These are phyloP conservation scores for Anhinga anhinga DNA, from an alignment of 2,113 vertebrate species.

Conservation along the genomic window DNA sequence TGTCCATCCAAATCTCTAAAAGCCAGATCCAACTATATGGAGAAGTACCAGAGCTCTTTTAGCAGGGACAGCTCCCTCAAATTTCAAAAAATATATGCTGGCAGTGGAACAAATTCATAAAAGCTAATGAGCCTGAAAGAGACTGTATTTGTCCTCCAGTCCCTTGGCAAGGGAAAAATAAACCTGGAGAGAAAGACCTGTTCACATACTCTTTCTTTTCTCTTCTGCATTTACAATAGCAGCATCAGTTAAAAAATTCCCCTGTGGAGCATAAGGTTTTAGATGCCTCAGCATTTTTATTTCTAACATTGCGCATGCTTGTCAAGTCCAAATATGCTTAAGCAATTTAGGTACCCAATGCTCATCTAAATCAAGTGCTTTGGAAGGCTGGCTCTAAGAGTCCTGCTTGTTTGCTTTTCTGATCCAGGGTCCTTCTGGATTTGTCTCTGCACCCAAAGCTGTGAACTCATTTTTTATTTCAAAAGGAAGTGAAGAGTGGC, in stretches of 20 bases:
- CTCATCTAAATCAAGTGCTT: background rate
- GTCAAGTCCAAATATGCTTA: background rate
- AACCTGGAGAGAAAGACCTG: constrained; percentile 39
- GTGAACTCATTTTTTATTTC: background rate
- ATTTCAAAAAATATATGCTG: constrained; percentile 6
- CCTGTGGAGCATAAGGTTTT: constrained; percentile 26
- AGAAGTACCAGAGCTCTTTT: background rate
- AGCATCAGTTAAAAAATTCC: constrained; percentile 3
- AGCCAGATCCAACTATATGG: background rate
- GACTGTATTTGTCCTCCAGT: constrained; percentile 52
- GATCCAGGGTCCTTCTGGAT: background rate
- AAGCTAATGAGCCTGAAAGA: constrained; percentile 57
- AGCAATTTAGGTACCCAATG: background rate
- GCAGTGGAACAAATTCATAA: constrained; percentile 50
- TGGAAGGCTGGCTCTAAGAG: background rate
- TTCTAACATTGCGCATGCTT: background rate
- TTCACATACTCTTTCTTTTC: background rate
- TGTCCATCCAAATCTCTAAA: background rate
- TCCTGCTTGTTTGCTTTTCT: background rate
- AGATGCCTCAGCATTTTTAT: constrained; percentile 33
- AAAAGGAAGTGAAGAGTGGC: background rate
- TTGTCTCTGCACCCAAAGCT: background rate
- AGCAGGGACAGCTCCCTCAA: background rate
- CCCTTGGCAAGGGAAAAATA: constrained; percentile 34
- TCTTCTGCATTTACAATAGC: background rate